phyloP scores from a whole-genome alignment of 2,113 vertebrate species.

The Perccottus glenii region DNA sequence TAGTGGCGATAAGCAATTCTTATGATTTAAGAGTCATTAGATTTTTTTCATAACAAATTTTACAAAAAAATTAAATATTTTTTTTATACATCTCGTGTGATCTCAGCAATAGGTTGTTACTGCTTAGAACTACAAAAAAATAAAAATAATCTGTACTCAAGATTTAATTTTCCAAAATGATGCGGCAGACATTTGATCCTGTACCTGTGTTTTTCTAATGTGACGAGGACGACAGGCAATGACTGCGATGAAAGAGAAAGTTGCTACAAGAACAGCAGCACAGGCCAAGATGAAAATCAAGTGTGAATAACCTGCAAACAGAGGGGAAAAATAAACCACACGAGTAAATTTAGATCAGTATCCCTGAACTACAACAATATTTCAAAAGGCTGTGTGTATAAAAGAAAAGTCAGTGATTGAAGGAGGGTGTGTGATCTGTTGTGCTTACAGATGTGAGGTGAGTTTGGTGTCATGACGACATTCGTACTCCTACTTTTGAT shows the following conservation, averaged over 20 bases:
- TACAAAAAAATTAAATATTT: too few species aligned
- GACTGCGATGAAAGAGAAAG: slow-evolving; percentile 82
- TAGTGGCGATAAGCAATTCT: slow-evolving; percentile 49
- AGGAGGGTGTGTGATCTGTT: not conserved
- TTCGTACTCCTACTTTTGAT: not conserved
- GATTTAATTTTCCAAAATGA: too few species aligned
- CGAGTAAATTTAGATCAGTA: too few species aligned
- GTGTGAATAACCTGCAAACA: slow-evolving; percentile 71
- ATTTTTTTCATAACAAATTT: too few species aligned
- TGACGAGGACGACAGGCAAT: slow-evolving; percentile 71
- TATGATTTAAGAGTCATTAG: not conserved
- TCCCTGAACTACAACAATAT: not conserved
- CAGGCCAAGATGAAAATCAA: slow-evolving; percentile 84
- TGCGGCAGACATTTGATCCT: not conserved
- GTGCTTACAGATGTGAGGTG: not conserved
- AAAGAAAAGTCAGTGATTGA: too few species aligned
- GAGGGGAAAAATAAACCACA: not conserved
- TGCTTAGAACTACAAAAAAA: too few species aligned
- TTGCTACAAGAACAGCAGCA: slow-evolving; percentile 72
- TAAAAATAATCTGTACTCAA: too few species aligned
- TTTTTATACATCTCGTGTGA: too few species aligned
- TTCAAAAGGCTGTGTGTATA: not conserved
- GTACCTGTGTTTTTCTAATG: slow-evolving; percentile 79
- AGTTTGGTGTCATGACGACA: not conserved
- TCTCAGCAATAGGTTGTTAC: too few species aligned